Base-by-base conservation (phyloP, 2,888 invertebrate genomes). In the Tetranychus truncatus region DNA sequence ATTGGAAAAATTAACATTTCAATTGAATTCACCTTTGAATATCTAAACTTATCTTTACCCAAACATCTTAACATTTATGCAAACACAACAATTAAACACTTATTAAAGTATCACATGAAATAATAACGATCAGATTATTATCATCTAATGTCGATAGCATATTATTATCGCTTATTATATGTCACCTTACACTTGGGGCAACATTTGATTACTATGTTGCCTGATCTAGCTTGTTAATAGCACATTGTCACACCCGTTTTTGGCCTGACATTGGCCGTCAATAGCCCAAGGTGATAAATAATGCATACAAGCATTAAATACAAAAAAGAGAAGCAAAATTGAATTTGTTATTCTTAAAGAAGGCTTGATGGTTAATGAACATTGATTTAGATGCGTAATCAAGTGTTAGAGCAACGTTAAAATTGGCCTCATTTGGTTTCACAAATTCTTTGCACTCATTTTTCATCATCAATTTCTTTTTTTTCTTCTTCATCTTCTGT, bases 201-300 rank as follows among this genome's bases (percentile, higher is more conserved):
- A 55, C 55, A 55, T 55, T 55, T 55, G 55, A 55, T 55, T 55
- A 15, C 55, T 55, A 55, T 15, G 15, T 15, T 15, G 6, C 3
- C 55, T 55, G 55, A 55, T 55, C 4, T 55, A 55, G 15, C 55
- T 55, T 55, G 55, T 55, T 55, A 55, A 15, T 55, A 55, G 9
- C 55, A 55, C 9, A 55, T 55, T 55, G 55, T 55, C 55, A 55
- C 55, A 55, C 55, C 55, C 55, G 15, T 55, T 55, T 55, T 15
- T 55, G 55, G 55, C 55, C 55, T 55, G 55, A 55, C 55, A 55
- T 55, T 55, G 55, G 55, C 55, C 55, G 55, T 55, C 55, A 55
- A 55, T 55, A 55, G 55, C 55, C 55, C 15, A 15, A 9, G 55
- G 55, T 15, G 15, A 55, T 55, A 15, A 9, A 55, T 55, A 55